phyloP scores from a whole-genome alignment of 2,113 vertebrate species.

The Chlorodrepanis virens region DNA sequence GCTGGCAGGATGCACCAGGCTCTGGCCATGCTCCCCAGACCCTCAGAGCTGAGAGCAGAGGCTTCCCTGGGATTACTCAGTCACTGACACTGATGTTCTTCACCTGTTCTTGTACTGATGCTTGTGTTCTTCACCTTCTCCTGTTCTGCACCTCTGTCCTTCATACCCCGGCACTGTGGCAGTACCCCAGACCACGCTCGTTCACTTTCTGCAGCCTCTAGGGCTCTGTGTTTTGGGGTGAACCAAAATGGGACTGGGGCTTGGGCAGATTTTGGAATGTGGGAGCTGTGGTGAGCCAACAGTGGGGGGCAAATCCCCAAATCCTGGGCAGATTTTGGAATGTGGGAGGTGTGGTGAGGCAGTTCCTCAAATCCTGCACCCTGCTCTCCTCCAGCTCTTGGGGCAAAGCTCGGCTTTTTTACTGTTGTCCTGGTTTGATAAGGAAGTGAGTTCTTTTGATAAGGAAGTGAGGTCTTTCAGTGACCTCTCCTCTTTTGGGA shows the following conservation, averaged over 20 bases:
- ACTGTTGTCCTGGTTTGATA: no score
- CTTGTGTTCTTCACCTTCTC: background rate
- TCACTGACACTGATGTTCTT: fast-evolving
- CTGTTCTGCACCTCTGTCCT: background rate
- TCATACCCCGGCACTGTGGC: background rate
- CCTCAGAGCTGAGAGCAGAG: background rate
- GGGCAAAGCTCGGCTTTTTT: background rate
- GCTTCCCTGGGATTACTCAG: background rate
- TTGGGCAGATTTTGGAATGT: background rate
- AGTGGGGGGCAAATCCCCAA: background rate
- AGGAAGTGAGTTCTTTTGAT: no score
- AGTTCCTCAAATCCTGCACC: background rate
- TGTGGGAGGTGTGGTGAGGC: background rate
- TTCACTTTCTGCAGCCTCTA: background rate
- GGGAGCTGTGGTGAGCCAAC: fast-evolving
- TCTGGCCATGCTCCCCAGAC: fast-evolving
- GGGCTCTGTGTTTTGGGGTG: background rate
- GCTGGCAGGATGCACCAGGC: background rate
- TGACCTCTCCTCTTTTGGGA: no score
- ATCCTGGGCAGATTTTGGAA: background rate
- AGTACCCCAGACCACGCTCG: fast-evolving
- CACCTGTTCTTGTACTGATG: background rate
- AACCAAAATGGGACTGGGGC: background rate
- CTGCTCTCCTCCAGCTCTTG: background rate
- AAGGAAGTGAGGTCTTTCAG: no score